phyloP scores from a whole-genome alignment of 2,888 invertebrate species.

The Subacronicta megacephala region DNA sequence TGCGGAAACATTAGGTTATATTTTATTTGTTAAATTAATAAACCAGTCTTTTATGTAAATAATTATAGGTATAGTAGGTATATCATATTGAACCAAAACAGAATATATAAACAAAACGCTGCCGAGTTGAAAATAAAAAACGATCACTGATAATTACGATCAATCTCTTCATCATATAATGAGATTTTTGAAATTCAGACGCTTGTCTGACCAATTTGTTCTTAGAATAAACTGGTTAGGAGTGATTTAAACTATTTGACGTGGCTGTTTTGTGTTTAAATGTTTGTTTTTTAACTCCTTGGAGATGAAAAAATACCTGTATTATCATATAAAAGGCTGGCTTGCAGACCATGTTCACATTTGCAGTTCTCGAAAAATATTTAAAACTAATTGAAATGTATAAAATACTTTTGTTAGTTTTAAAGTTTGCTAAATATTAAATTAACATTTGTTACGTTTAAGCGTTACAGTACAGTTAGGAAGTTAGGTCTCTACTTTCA shows the following conservation, averaged over 20 bases:
- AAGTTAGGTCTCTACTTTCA: slow-evolving; percentile 13
- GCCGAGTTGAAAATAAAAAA: no score
- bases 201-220: no score
- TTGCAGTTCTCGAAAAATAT: slow-evolving; percentile 26
- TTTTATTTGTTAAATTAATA: slow-evolving; percentile 26
- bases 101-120: no score
- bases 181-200: no score
- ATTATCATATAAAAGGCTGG: slow-evolving; percentile 21
- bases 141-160: no score
- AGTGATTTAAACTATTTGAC: background rate
- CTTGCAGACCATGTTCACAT: slow-evolving; percentile 30
- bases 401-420: slow-evolving; percentile 6
- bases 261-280: background rate
- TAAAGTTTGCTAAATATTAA: slow-evolving; percentile 4
- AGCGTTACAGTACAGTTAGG: slow-evolving; percentile 42
- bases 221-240: no score
- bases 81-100: background rate
- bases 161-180: no score
- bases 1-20: slow-evolving; percentile 42
- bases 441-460: slow-evolving; percentile 25
- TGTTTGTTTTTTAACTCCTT: background rate
- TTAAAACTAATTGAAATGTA: slow-evolving; percentile 6
- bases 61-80: slow-evolving; percentile 19
- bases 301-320: slow-evolving; percentile 1
- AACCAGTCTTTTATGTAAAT: slow-evolving; percentile 5